These are phyloP conservation scores for Guaruba guarouba DNA, from an alignment of 2,113 vertebrate species.

Conservation along the genomic window DNA sequence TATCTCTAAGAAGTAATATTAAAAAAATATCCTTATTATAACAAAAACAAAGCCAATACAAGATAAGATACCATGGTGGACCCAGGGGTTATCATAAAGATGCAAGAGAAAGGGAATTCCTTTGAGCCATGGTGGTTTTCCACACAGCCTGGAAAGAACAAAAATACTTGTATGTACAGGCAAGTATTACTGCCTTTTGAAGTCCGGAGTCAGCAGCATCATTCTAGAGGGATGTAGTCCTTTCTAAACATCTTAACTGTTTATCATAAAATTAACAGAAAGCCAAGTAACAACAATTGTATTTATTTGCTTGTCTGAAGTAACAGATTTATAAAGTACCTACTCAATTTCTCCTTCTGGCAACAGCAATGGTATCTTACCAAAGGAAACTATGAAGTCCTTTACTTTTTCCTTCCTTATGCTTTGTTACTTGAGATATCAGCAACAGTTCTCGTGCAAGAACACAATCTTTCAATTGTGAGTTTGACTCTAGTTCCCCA, in stretches of 20 bases:
- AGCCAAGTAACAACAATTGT: background rate
- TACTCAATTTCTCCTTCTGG: background rate
- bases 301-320: background rate
- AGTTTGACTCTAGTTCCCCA: background rate
- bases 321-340: background rate
- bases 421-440: background rate
- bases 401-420: background rate
- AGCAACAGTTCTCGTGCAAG: background rate
- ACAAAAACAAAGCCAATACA: background rate
- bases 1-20: conserved; percentile 74
- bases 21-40: background rate
- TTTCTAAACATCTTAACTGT: background rate
- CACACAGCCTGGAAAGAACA: background rate
- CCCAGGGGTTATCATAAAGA: background rate
- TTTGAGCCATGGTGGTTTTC: background rate
- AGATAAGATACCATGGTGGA: background rate
- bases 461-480: background rate
- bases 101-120: background rate
- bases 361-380: background rate
- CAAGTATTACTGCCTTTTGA: background rate
- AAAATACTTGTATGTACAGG: background rate
- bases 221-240: background rate
- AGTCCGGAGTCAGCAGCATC: background rate
- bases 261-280: background rate
- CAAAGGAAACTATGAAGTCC: background rate